Base-by-base conservation (phyloP, 2,888 invertebrate species). In the Synanthedon formicaeformis region DNA sequence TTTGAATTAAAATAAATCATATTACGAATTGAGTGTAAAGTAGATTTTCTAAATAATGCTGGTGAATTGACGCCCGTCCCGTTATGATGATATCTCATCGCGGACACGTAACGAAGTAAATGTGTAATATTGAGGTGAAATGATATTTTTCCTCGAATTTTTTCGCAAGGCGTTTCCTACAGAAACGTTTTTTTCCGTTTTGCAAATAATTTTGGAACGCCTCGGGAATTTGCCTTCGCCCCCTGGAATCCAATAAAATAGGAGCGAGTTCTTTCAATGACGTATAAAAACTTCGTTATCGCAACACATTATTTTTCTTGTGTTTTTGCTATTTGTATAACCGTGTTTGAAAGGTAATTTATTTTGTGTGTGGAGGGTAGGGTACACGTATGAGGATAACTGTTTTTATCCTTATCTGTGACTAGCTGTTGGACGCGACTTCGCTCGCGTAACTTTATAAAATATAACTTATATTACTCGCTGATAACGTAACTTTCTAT, bases 151-250 rank as follows among this genome's bases (percentile, higher is more conserved):
- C 45, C 13, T 45, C 45, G 45, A 12, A 8, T 13, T 45, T 45
- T 45, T 12, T 34, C 5, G 34, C 34, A 14, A 2, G 2, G 12
- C 45, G 12, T 45, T 45, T 45, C 13, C 45, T n/a, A 14, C 13
- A n/a, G 14, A 45, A 45, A 45, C 13, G 45, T n/a, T 45, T 12
- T 41, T 45, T 13, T 14, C 13, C 45, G 45, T 57, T 69, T 72
- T 67, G 60, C 60, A 65, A 64, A 67, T 64, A 67, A 34, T 69
- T 71, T 63, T 59, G 60, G 61, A 61, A 58, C 61, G 60, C 60
- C n/a, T 40, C 55, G 68, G 68, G 67, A 69, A 64, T 70, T 65
- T 58, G 13, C 27, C 50, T 45, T 13, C 14, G 14, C 45, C 45
- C 45, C 6, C 13, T 14, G 45, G 45, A 45, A 45, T 45, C 45